Evolutionary conservation across 2,888 invertebrate genomes (phyloP).

Genomic region (Diarsia dahlii): DNA sequence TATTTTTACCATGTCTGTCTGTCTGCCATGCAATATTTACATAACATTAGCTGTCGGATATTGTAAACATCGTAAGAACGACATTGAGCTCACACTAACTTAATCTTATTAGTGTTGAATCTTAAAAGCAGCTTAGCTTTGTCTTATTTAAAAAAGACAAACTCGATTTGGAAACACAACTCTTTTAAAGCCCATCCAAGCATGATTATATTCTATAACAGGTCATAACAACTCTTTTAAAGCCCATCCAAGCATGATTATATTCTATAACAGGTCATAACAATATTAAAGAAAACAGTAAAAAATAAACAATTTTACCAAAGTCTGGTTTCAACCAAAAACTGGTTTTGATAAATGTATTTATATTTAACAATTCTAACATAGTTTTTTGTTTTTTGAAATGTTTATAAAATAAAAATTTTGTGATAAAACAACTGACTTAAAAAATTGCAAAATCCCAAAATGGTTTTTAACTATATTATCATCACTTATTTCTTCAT

Average conservation of each 20-base stretch:
- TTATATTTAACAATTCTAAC: not conserved
- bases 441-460: too few species aligned
- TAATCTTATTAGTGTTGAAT: slow-evolving; percentile 6
- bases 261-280: not conserved
- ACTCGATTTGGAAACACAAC: not conserved
- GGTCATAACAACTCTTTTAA: too few species aligned
- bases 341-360: not conserved
- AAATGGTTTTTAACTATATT: not conserved
- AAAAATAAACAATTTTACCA: not conserved
- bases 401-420: not conserved
- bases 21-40: slow-evolving; percentile 69
- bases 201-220: too few species aligned
- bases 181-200: not conserved
- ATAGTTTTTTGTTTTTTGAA: not conserved
- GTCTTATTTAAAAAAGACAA: not conserved
- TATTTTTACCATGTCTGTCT: slow-evolving; percentile 41
- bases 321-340: not conserved
- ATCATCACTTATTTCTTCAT: not conserved
- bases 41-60: slow-evolving; percentile 70
- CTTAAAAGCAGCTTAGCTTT: not conserved
- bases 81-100: slow-evolving; percentile 39
- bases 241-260: too few species aligned
- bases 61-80: slow-evolving; percentile 65
- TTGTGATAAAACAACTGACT: not conserved
- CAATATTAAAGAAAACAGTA: not conserved